phyloP scores from a whole-genome alignment of 2,797 vertebrate genomes.

The Synanceia verrucosa region DNA sequence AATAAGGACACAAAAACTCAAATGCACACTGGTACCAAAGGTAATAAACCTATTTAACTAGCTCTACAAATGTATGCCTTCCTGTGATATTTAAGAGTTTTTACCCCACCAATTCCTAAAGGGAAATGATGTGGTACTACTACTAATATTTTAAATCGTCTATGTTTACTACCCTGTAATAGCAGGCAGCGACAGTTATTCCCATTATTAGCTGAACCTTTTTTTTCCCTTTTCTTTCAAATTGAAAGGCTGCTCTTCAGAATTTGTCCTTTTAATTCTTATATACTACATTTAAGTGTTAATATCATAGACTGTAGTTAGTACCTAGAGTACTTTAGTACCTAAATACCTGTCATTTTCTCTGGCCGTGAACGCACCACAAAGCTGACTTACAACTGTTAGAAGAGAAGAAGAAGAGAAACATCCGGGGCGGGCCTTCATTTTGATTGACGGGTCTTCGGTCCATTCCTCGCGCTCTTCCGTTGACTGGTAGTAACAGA shows the following conservation, averaged over 20 bases:
- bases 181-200: neutral
- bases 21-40: neutral
- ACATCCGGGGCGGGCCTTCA: conserved; percentile 62
- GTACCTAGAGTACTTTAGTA: too few relatives aligned
- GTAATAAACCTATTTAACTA: neutral
- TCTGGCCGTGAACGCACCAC: neutral
- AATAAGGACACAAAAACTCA: neutral
- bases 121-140: neutral
- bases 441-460: conserved; percentile 58
- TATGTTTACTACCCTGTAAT: neutral
- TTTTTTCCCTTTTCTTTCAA: too few relatives aligned
- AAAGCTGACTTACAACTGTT: conserved; percentile 1
- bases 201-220: neutral
- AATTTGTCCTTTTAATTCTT: neutral
- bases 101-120: neutral
- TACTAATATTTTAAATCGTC: too few relatives aligned
- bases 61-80: neutral
- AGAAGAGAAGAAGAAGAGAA: neutral
- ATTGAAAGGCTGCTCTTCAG: neutral
- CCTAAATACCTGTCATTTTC: too few relatives aligned
- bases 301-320: too few relatives aligned
- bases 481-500: conserved; percentile 43
- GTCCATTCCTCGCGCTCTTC: conserved; percentile 21
- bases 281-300: too few relatives aligned
- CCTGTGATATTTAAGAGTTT: neutral